Conservation (phyloP, 2,888 invertebrate species). For the Urechis unicinctus region DNA sequence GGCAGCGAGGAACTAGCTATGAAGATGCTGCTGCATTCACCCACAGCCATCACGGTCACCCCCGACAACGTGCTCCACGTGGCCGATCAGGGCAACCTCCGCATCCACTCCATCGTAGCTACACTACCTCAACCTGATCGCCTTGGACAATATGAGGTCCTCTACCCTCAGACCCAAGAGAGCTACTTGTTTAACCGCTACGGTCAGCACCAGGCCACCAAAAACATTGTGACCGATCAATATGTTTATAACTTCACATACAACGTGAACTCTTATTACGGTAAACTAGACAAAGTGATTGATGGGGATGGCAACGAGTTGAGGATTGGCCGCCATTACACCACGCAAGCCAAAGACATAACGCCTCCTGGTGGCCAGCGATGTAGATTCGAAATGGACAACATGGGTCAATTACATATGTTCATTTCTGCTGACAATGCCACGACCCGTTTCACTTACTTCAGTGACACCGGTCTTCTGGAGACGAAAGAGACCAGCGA, state of each 20-base stretch:
- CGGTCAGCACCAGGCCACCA: constrained; percentile 92
- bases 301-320: constrained; percentile 85
- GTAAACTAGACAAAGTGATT: constrained; percentile 85
- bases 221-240: constrained; percentile 90
- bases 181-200: constrained; percentile 61
- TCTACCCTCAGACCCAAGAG: constrained; percentile 87
- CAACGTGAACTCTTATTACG: constrained; percentile 92
- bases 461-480: constrained; percentile 77
- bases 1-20: constrained; percentile 63
- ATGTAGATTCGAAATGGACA: constrained; percentile 70
- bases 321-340: constrained; percentile 75
- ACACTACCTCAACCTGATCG: constrained; percentile 33
- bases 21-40: constrained; percentile 88
- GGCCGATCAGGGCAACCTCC: constrained; percentile 76
- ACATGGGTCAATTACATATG: constrained; percentile 86
- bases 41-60: constrained; percentile 77
- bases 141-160: constrained; percentile 71
- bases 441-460: constrained; percentile 88
- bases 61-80: constrained; percentile 94
- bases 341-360: constrained; percentile 70
- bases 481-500: constrained; percentile 55
- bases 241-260: constrained; percentile 92
- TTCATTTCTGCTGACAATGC: constrained; percentile 83
- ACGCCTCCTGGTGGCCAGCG: constrained; percentile 35
- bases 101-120: constrained; percentile 60